These are phyloP conservation scores for Stichodactyla mertensii DNA, from an alignment of 64 coral and sea anemone species.

Conservation along the genomic window DNA sequence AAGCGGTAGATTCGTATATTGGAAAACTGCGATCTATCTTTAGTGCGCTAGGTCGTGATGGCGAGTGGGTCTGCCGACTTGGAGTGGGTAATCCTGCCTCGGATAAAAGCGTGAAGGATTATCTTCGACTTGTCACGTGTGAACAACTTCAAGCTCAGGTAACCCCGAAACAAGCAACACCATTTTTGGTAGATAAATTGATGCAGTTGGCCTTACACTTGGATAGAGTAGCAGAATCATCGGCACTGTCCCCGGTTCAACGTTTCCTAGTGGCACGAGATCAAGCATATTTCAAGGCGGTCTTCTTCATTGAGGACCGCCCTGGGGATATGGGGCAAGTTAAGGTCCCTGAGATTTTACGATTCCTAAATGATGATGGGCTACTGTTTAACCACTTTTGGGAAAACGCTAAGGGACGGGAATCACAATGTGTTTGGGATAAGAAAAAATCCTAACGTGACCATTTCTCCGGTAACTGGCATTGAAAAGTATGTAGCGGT, in stretches of 20 bases:
- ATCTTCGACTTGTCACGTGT: slow-evolving; percentile 6
- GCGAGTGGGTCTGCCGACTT: slow-evolving; percentile 19
- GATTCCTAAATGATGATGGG: not conserved
- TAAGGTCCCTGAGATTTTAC: too few relatives aligned
- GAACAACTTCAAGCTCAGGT: slow-evolving; percentile 40
- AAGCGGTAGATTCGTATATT: slow-evolving; percentile 42
- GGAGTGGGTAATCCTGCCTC: slow-evolving; percentile 36
- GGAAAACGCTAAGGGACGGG: not conserved
- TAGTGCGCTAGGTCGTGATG: slow-evolving; percentile 3
- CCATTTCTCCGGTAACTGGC: not conserved
- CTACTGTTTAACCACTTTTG: too few relatives aligned
- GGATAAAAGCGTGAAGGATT: slow-evolving; percentile 35
- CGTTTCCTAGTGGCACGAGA: slow-evolving; percentile 25
- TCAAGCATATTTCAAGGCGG: too few relatives aligned
- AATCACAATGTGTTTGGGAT: not conserved
- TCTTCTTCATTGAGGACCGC: too few relatives aligned
- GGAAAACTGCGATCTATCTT: slow-evolving; percentile 38
- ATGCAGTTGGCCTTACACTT: not conserved
- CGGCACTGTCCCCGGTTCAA: not conserved
- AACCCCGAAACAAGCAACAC: slow-evolving; percentile 23
- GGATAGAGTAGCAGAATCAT: not conserved
- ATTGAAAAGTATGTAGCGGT: not conserved
- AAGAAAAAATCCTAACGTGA: not conserved
- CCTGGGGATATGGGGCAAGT: too few relatives aligned
- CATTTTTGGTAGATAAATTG: slow-evolving; percentile 27